A percentile compares a stretch with the other conserved stretches of the same genome.
phyloP scores from a whole-genome alignment of 2,113 vertebrate genomes.

The Psammodynastes pulverulentus region DNA sequence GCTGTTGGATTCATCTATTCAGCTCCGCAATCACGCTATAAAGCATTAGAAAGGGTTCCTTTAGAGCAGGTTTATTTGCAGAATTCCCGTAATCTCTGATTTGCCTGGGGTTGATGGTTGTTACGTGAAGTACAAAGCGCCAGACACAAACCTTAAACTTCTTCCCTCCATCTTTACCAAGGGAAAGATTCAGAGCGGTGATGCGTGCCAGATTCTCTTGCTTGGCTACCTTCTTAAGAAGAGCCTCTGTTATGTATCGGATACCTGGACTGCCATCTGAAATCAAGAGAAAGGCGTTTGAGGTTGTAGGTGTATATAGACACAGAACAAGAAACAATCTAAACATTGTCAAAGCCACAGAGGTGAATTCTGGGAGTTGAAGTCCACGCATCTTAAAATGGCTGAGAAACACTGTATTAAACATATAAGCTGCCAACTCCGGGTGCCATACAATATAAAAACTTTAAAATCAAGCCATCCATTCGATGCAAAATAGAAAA shows the following conservation, averaged over 20 bases:
- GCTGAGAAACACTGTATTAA: background rate
- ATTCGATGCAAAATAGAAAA: background rate
- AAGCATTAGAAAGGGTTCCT: background rate
- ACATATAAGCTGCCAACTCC: background rate
- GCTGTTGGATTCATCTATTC: background rate
- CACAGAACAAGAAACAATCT: background rate
- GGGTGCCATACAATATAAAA: background rate
- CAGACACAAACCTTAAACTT: constrained; percentile 75
- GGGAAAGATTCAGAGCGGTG: constrained; percentile 77
- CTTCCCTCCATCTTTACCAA: constrained; percentile 73
- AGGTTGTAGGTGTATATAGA: background rate
- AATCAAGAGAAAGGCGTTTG: constrained; percentile 51
- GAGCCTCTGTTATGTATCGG: constrained; percentile 77
- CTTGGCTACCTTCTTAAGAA: constrained; percentile 75
- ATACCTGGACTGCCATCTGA: constrained; percentile 71
- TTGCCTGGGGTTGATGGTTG: background rate
- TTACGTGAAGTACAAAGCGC: background rate
- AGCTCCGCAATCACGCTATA: background rate
- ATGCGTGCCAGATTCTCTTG: constrained; percentile 74
- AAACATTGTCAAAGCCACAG: background rate
- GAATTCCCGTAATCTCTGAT: background rate
- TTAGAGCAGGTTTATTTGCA: background rate
- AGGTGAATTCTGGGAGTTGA: background rate
- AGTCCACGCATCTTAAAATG: background rate
- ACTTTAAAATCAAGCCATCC: background rate